Base-by-base conservation (phyloP, 1,140 invertebrate species). In the Eumeta japonica region DNA sequence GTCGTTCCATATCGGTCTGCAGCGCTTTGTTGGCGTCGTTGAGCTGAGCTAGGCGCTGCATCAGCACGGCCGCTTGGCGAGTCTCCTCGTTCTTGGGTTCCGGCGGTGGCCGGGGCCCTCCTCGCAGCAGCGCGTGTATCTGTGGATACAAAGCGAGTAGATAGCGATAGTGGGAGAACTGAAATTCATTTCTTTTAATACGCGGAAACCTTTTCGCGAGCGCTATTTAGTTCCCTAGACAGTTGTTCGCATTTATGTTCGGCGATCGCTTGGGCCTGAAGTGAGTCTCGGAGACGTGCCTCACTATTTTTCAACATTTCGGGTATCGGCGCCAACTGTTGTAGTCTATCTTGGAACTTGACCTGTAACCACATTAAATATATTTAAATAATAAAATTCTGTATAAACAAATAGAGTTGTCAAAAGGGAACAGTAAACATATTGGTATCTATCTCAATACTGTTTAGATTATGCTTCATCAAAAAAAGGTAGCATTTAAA, bases 281-380 rank as follows among this genome's bases (percentile, higher is more conserved):
- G 84, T 0, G 80, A 76, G 54, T 88, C 84, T 46, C 87, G 84
- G 3, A 88, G 47, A 48, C 86, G 84, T 14, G 82, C 50, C 59
- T 88, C 86, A 1, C 85, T 86, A 28, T 84, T 80, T 52, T 87
- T 87, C 27, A 89, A 54, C 7, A 88, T 75, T 46, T 88, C 85
- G 1, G 86, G 86, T 9, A 88, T 76, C 0, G 86, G 85, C 0
- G 83, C 80, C 15, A 88, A 54, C 62, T 88, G 86, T 42, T 83
- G 80, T 4, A 89, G 62, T 59, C 88, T 88, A 47, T 88, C 85
- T 78, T 88, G 85, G 54, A 89, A 88, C 44, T 81, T 70, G 3
- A 71, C 24, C 70, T 73, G 35, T 3, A 29, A 28, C n/a, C n/a
- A n/a, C n/a, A n/a, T n/a, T n/a, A n/a, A n/a, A n/a, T n/a, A n/a